phyloP scores from a whole-genome alignment of 1,140 invertebrate genomes.

The Apis florea region DNA sequence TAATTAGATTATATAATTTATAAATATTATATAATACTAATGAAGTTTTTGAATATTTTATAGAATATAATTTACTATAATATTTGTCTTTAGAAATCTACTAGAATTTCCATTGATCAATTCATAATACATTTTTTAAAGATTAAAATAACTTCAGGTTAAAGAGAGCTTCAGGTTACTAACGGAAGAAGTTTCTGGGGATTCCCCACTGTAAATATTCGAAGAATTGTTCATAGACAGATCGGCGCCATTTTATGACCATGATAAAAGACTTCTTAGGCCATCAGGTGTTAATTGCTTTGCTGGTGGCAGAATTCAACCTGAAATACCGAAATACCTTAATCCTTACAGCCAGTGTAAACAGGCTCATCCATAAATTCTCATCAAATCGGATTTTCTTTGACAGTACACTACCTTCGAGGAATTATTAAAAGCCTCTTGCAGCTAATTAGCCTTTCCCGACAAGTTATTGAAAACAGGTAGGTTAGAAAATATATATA shows the following conservation, averaged over 20 bases:
- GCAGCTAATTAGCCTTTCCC: not conserved
- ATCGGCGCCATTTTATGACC: slow-evolving; percentile 28
- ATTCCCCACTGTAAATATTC: slow-evolving; percentile 42
- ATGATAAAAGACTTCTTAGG: no score
- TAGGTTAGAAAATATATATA: not conserved
- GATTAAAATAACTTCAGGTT: not conserved
- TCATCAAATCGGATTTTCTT: not conserved
- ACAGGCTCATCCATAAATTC: not conserved
- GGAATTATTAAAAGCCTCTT: not conserved
- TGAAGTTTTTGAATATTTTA: no score
- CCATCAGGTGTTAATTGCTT: slow-evolving; percentile 58
- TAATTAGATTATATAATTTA: no score
- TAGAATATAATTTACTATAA: no score
- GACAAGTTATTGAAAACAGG: not conserved
- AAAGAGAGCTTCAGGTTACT: not conserved
- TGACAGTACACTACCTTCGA: not conserved
- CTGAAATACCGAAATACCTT: not conserved
- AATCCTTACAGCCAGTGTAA: not conserved
- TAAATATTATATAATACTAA: no score
- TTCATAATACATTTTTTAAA: not conserved
- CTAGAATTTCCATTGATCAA: not conserved
- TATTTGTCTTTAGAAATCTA: not conserved
- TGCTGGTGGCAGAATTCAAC: slow-evolving; percentile 58
- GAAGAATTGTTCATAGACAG: not conserved
- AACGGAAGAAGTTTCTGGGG: slow-evolving; percentile 1